A percentile compares a stretch with the other conserved stretches of the same genome.
Evolutionary conservation across 2,888 invertebrate species (phyloP).

Genomic region (Drosophila cracens): DNA sequence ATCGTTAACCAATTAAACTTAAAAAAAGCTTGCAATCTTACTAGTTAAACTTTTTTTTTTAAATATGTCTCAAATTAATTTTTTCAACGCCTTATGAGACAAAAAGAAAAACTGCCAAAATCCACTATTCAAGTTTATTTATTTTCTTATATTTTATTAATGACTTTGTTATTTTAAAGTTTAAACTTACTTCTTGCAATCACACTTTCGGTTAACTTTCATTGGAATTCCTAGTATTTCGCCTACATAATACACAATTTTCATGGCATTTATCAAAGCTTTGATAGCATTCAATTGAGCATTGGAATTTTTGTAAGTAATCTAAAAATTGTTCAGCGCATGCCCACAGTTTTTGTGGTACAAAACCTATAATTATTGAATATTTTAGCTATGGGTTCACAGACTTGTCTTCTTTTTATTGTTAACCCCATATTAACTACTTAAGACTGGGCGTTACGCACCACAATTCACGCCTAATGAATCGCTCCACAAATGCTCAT

Average conservation of each 20-base stretch:
- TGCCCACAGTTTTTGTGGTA: not conserved
- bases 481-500: conserved; percentile 51
- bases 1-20: not conserved
- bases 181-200: not conserved
- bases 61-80: not conserved
- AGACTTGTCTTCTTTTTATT: not conserved
- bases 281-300: not conserved
- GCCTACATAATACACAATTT: not conserved
- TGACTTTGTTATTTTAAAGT: not conserved
- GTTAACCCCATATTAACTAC: conserved; percentile 59
- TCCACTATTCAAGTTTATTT: not conserved
- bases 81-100: rapidly evolving
- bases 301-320: conserved; percentile 1
- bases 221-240: not conserved
- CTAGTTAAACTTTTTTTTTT: not conserved
- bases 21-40: not conserved
- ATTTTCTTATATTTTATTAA: not conserved
- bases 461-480: conserved; percentile 71
- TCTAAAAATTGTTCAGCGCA: not conserved
- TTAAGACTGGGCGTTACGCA: conserved; percentile 65
- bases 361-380: conserved; percentile 56
- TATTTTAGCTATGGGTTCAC: conserved; percentile 20
- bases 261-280: not conserved
- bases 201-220: not conserved
- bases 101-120: rapidly evolving